Conservation (phyloP, 1,140 invertebrate genomes). For the Drosophila nigrodunni region DNA sequence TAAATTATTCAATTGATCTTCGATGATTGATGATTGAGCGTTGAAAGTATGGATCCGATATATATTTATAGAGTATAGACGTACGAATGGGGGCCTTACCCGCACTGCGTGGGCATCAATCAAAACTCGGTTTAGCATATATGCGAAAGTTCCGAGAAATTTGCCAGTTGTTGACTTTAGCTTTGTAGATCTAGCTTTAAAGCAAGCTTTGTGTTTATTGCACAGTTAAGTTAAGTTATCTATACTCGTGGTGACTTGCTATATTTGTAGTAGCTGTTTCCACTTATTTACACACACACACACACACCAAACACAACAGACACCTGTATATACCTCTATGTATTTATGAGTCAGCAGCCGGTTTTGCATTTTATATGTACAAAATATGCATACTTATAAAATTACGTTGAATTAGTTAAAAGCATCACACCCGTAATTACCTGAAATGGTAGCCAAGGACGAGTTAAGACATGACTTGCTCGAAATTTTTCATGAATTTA, state of each 20-base stretch:
- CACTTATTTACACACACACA: constrained; percentile 41
- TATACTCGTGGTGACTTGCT: constrained; percentile 60
- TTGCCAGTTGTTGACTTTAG: constrained; percentile 18
- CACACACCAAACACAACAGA: constrained; percentile 14
- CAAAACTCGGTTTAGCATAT: constrained; percentile 22
- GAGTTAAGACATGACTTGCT: constrained; percentile 48
- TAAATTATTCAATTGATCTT: constrained; percentile 1
- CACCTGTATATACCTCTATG: background rate
- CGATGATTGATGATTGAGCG: constrained; percentile 22
- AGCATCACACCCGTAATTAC: constrained; percentile 64
- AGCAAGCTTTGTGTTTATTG: constrained; percentile 38
- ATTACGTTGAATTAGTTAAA: constrained; percentile 59
- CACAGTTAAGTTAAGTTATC: constrained; percentile 33
- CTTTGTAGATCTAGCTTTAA: constrained; percentile 20
- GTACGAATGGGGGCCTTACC: constrained; percentile 10
- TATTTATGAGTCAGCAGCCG: constrained; percentile 69
- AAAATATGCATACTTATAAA: constrained; percentile 29
- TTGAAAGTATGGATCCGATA: background rate
- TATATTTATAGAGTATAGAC: constrained; percentile 3
- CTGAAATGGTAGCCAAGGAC: constrained; percentile 56
- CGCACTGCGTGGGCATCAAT: constrained; percentile 23
- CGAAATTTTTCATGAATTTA: background rate
- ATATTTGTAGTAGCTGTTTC: constrained; percentile 42
- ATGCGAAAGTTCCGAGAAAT: constrained; percentile 30
- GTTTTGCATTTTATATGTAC: constrained; percentile 61